Percentiles rank a stretch among this genome's conserved stretches.
phyloP scores from a whole-genome alignment of 2,888 invertebrate species.

The Ormia ochracea region DNA sequence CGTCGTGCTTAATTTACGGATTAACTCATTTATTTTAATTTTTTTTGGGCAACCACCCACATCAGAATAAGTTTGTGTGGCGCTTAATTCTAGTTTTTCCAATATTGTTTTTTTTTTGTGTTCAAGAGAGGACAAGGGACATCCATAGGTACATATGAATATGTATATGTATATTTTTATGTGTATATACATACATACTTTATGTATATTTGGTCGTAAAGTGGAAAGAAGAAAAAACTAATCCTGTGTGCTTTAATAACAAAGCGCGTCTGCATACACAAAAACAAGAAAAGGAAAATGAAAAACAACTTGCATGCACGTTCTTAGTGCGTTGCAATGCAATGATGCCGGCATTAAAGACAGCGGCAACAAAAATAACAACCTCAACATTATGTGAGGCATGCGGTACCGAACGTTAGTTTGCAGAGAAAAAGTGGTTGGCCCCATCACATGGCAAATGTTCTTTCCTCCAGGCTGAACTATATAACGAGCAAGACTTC shows the following conservation, averaged over 20 bases:
- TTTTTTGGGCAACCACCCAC: constrained; percentile 14
- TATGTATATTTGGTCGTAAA: too few species aligned
- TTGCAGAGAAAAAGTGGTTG: constrained; percentile 52
- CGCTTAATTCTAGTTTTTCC: not conserved
- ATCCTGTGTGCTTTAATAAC: not conserved
- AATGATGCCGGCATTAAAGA: constrained; percentile 37
- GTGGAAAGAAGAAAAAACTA: constrained; percentile 2
- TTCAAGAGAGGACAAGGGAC: not conserved
- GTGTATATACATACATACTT: not conserved
- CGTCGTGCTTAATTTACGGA: not conserved
- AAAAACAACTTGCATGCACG: constrained; percentile 16
- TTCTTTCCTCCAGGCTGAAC: too few species aligned
- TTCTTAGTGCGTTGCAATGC: constrained; percentile 43
- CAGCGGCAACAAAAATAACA: constrained; percentile 1
- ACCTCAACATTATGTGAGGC: constrained; percentile 15
- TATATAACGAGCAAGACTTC: not conserved
- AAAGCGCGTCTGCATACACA: not conserved
- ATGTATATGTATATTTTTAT: not conserved
- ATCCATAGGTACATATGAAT: too few species aligned
- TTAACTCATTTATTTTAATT: not conserved
- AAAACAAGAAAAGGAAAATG: not conserved
- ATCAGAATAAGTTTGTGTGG: not conserved
- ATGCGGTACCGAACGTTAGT: constrained; percentile 42
- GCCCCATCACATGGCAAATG: constrained; percentile 28
- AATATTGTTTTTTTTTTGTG: not conserved